A percentile compares a stretch with the other conserved stretches of the same genome.
Conservation (phyloP, 2,797 vertebrate species). For the Alca torda region DNA sequence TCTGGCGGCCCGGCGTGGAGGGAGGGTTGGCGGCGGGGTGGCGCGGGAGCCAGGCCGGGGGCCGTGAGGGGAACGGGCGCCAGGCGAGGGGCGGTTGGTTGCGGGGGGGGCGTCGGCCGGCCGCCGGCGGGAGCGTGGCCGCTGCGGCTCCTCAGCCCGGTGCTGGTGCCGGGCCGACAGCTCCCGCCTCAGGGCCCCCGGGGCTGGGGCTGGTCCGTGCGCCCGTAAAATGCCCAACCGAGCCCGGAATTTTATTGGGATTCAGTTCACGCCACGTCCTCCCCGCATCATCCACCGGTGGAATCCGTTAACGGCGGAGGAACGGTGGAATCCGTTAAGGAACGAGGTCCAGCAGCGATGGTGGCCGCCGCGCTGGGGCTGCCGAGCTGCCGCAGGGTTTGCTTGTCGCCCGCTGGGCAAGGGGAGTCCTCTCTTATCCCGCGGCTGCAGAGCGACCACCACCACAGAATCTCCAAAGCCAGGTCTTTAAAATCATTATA, state of each 20-base stretch:
- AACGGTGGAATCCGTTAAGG: fast-evolving
- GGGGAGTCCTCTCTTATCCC: fast-evolving
- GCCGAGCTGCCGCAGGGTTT: background rate
- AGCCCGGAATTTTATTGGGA: fast-evolving
- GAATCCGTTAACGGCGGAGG: fast-evolving
- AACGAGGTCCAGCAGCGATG: fast-evolving
- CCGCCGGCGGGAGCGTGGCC: background rate
- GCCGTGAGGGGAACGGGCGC: background rate
- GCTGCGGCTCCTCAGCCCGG: background rate
- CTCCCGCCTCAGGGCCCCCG: too few species aligned
- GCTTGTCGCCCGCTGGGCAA: background rate
- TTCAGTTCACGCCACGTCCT: fast-evolving
- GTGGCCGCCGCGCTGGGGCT: background rate
- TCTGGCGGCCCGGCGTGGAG: too few species aligned
- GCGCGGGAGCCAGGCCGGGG: background rate
- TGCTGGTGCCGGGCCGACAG: background rate
- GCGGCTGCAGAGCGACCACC: fast-evolving
- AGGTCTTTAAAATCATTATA: background rate
- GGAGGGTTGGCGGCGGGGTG: background rate
- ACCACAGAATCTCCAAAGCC: background rate
- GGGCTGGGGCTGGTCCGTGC: fast-evolving
- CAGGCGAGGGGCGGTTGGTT: fast-evolving
- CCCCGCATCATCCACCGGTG: fast-evolving
- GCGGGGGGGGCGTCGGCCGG: background rate
- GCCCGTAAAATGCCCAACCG: fast-evolving